phyloP scores from a whole-genome alignment of 1,140 invertebrate genomes.

The Caenorhabditis tropicalis region DNA sequence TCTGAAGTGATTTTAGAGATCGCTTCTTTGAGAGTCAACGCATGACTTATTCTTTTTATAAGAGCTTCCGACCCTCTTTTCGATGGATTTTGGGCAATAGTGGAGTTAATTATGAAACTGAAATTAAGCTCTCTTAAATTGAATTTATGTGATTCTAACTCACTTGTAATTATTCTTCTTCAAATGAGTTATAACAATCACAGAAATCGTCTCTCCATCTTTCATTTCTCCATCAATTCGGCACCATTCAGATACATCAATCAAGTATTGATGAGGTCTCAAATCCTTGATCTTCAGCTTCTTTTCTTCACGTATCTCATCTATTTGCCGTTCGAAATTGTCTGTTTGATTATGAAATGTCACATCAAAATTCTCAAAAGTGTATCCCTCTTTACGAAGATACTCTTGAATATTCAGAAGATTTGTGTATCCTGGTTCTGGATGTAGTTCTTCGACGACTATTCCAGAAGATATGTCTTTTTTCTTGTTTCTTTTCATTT shows the following conservation, averaged over 20 bases:
- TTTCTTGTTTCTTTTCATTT: neutral
- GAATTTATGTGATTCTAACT: neutral
- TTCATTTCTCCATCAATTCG: too few relatives aligned
- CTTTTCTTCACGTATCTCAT: neutral
- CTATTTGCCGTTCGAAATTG: neutral
- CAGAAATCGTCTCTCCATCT: neutral
- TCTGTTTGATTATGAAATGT: neutral
- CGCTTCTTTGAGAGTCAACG: neutral
- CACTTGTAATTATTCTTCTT: neutral
- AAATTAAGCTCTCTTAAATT: neutral
- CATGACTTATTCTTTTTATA: neutral
- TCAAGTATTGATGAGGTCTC: neutral
- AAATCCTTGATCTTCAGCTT: neutral
- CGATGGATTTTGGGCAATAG: neutral
- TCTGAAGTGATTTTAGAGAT: neutral
- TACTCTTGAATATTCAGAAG: constrained; percentile 2
- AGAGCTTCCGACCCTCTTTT: neutral
- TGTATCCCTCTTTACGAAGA: neutral
- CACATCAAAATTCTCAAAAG: neutral
- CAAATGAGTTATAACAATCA: neutral
- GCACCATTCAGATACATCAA: constrained; percentile 8
- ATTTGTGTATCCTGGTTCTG: neutral
- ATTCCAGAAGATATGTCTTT: neutral
- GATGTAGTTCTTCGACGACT: neutral
- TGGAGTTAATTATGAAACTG: neutral